Evolutionary conservation across 2,113 vertebrate species (phyloP), one percentile per base, ranked within the genome.

Genomic region (Cyphomyrus plagiostoma): DNA sequence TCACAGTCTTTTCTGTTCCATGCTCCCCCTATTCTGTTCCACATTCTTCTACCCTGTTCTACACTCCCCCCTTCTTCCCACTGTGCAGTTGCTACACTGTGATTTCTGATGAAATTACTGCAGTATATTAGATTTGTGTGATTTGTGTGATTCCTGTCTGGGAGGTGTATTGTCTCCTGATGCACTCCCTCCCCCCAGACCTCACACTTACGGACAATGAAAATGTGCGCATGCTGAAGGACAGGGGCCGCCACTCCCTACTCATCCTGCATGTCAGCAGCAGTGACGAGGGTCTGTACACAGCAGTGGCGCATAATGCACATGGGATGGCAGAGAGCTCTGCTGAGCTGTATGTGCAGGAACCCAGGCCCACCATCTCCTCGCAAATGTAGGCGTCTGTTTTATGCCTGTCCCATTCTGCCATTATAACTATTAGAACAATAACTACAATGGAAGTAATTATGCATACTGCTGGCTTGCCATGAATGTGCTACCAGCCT

Each of bases 261-360:
- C 93, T 98, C 89, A 97, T 99, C 3, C 93, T 96, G 86, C 98
- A 97, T 0, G 98, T 97, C 92, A 96, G 96, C 93, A 97, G 94
- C 0, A 97, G 98, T 17, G 97, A 99, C 0, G 98, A 99, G 89
- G 98, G 98, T 0, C 97, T 97, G 52, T 99, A 98, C 5, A 95
- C 90, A 0, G 97, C 97, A 90, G 97, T 92, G 0, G 98, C 98
- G 7, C 91, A 88, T 80, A 99, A 99, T 89, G 8, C 42, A 42
- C 97, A 98, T 0, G 98, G 98, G 0, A 96, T 97, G 0, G 96
- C 96, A 1, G 97, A 98, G 88, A 97, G 96, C 90, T 97, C 97
- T 0, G 98, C 98, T 0, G 98, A 99, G 92, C 97, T 99, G 2
- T 99, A 98, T 0, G 98, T 99, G 91, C 98, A 99, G 92, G 98